Conservation (phyloP, 2,797 vertebrate species). For the Cetoscarus ocellatus region DNA sequence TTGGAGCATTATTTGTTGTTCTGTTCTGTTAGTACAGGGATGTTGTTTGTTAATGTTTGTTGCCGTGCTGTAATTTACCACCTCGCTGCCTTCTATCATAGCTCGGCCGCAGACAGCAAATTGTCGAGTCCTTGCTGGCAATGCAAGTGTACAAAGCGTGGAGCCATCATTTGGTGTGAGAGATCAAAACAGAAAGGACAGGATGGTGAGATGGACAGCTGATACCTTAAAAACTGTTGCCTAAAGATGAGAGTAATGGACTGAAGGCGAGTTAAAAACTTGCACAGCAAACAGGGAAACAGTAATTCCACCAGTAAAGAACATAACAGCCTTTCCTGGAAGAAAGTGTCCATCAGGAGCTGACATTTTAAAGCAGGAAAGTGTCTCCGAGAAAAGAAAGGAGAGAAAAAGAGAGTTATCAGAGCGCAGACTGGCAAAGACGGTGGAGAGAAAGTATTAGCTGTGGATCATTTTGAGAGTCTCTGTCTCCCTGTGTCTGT, state of each 20-base stretch:
- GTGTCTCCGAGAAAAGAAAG: conserved; percentile 47
- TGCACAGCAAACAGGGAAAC: conserved; percentile 60
- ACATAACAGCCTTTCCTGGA: conserved; percentile 45
- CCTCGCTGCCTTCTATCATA: conserved; percentile 58
- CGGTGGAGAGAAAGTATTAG: conserved; percentile 78
- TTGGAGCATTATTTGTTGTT: conserved; percentile 69
- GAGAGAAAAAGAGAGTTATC: conserved; percentile 78
- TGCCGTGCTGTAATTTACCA: conserved; percentile 68
- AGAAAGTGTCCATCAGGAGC: conserved; percentile 12
- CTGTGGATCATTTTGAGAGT: conserved; percentile 85
- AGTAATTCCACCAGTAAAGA: conserved; percentile 47
- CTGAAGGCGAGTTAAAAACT: conserved; percentile 55
- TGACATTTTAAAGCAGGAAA: conserved; percentile 47
- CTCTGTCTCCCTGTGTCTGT: conserved; percentile 87
- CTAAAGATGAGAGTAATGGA: conserved; percentile 31
- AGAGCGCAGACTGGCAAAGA: conserved; percentile 70
- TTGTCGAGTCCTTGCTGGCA: conserved; percentile 46
- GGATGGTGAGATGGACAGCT: conserved; percentile 27
- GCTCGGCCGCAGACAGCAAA: conserved; percentile 50
- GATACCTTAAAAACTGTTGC: conserved; percentile 32
- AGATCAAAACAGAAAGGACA: conserved; percentile 55
- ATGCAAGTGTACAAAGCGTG: conserved; percentile 41
- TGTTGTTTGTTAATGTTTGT: conserved; percentile 71
- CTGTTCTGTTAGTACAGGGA: conserved; percentile 66
- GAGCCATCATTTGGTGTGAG: conserved; percentile 38